Evolutionary conservation across 2,888 invertebrate genomes (phyloP).

Genomic region (Calliscelio sp.): DNA sequence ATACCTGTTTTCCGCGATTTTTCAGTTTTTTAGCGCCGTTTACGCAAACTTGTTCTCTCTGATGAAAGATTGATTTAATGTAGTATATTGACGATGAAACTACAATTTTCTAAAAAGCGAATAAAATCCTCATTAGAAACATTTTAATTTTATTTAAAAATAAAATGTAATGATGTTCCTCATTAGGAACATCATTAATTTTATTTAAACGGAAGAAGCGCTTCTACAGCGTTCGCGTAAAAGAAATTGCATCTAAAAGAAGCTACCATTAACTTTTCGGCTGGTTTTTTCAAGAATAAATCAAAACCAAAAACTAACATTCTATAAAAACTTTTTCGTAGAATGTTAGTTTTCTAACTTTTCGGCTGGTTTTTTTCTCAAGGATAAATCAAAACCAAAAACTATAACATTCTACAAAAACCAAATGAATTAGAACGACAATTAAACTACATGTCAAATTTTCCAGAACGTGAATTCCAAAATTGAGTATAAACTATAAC

Average conservation of each 20-base stretch:
- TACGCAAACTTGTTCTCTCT: slow-evolving; percentile 42
- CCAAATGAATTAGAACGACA: too few relatives aligned
- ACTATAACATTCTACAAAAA: too few relatives aligned
- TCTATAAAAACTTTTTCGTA: too few relatives aligned
- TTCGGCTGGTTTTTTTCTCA: too few relatives aligned
- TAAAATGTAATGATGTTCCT: slow-evolving; percentile 62
- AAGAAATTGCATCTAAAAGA: slow-evolving; percentile 25
- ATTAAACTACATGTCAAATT: too few relatives aligned
- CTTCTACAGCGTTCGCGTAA: slow-evolving; percentile 1
- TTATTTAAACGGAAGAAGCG: slow-evolving; percentile 50
- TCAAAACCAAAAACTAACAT: too few relatives aligned
- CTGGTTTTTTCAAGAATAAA: too few relatives aligned
- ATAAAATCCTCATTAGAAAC: slow-evolving; percentile 60
- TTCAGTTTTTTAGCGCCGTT: slow-evolving; percentile 53
- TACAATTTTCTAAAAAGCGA: slow-evolving; percentile 66
- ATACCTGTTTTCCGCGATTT: slow-evolving; percentile 57
- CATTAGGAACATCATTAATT: slow-evolving; percentile 57
- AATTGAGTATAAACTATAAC: not conserved
- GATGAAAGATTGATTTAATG: slow-evolving; percentile 61
- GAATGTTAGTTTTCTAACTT: too few relatives aligned
- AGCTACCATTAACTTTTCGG: slow-evolving; percentile 6
- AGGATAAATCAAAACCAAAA: too few relatives aligned
- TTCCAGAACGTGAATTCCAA: not conserved
- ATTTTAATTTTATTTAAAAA: slow-evolving; percentile 56
- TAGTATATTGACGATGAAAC: slow-evolving; percentile 48